Evolutionary conservation across 2,797 vertebrate species (phyloP).

Genomic region (Rhinoraja longicauda): DNA sequence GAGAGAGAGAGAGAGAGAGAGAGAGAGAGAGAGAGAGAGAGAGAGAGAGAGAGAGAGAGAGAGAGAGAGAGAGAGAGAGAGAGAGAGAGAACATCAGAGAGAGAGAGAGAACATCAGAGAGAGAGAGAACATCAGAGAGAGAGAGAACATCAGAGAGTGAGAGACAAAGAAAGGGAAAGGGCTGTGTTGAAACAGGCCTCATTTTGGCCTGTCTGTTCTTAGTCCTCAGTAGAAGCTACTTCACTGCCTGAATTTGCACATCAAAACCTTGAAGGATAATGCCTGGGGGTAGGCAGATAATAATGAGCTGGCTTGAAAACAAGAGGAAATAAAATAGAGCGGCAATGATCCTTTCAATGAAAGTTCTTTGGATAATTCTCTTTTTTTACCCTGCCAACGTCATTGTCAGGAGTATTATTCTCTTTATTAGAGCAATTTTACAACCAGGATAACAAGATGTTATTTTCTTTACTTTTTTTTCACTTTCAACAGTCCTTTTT

Average conservation of each 20-base stretch:
- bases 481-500: not conserved
- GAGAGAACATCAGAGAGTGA: not conserved
- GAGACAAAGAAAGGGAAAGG: not conserved
- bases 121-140: not conserved
- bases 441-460: not conserved
- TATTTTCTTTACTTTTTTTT: not conserved
- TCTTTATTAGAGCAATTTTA: not conserved
- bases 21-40: too few relatives aligned
- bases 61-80: not conserved
- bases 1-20: not conserved
- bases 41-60: too few relatives aligned
- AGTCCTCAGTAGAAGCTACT: slow-evolving; percentile 14
- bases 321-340: slow-evolving; percentile 14
- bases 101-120: not conserved
- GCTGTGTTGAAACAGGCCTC: not conserved
- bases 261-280: slow-evolving; percentile 24
- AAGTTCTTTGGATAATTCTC: not conserved
- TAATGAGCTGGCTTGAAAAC: slow-evolving; percentile 9
- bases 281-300: slow-evolving; percentile 15
- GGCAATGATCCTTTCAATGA: not conserved
- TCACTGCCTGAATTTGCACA: slow-evolving; percentile 27
- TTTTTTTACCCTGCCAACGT: not conserved
- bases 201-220: slow-evolving; percentile 5
- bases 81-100: not conserved
- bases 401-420: not conserved